Evolutionary conservation across 1,140 invertebrate species (phyloP).

Genomic region (Ruditapes philippinarum): DNA sequence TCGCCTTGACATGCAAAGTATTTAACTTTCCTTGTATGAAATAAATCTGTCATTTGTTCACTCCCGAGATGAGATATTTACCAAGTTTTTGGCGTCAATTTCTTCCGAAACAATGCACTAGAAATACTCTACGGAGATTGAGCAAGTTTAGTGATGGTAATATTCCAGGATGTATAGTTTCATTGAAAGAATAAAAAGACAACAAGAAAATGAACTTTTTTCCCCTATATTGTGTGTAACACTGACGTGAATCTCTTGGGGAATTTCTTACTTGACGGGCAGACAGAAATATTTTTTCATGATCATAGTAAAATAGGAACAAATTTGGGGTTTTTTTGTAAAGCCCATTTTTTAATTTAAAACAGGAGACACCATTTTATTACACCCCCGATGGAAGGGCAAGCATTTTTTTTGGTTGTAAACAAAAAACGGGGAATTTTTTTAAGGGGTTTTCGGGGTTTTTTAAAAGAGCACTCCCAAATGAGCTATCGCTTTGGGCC

Average conservation of each 20-base stretch:
- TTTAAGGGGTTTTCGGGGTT: too few relatives aligned
- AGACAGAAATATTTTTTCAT: constrained; percentile 8
- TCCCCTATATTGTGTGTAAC: background rate
- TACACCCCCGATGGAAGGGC: too few relatives aligned
- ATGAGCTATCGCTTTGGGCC: too few relatives aligned
- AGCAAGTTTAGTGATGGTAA: background rate
- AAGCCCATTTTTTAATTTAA: too few relatives aligned
- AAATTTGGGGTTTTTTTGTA: too few relatives aligned
- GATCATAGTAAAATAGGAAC: background rate
- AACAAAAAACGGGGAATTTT: too few relatives aligned
- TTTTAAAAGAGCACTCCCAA: too few relatives aligned
- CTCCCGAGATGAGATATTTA: background rate
- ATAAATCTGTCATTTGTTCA: background rate
- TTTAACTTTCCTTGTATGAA: constrained; percentile 2
- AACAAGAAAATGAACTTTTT: background rate
- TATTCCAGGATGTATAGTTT: background rate
- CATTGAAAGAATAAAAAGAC: background rate
- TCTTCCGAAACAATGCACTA: background rate
- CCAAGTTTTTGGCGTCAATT: background rate
- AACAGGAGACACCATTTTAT: too few relatives aligned
- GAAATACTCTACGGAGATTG: background rate
- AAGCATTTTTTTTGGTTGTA: too few relatives aligned
- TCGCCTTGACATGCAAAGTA: background rate
- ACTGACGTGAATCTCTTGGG: background rate
- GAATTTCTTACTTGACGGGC: background rate